Conservation (phyloP, 2,113 vertebrate genomes). For the Potamarius usumacintae region DNA sequence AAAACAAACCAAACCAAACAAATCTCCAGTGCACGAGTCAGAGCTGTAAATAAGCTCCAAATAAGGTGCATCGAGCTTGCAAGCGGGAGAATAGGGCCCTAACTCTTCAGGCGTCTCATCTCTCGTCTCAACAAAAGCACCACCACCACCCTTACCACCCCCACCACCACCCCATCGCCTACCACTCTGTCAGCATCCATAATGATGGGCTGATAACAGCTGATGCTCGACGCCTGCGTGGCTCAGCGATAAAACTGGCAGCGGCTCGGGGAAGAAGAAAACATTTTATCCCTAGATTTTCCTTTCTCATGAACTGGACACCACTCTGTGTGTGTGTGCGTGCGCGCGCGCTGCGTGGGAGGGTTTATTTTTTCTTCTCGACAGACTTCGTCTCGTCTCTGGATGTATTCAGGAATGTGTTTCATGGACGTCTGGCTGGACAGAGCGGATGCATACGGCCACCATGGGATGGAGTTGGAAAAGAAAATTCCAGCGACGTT, state of each 20-base stretch:
- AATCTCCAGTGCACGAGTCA: slow-evolving; percentile 24
- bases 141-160: background rate
- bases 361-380: background rate
- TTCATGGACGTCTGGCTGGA: background rate
- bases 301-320: slow-evolving; percentile 45
- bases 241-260: slow-evolving; percentile 53
- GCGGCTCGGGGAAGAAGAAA: slow-evolving; percentile 34
- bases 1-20: slow-evolving; percentile 38
- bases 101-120: slow-evolving; percentile 32
- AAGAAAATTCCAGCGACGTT: slow-evolving; percentile 1
- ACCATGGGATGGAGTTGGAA: background rate
- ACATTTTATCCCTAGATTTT: slow-evolving; percentile 40
- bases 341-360: slow-evolving; percentile 1
- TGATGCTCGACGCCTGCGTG: slow-evolving; percentile 25
- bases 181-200: slow-evolving; percentile 49
- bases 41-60: slow-evolving; percentile 51
- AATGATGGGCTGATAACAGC: slow-evolving; percentile 53
- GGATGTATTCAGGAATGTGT: background rate
- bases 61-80: slow-evolving; percentile 46
- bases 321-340: slow-evolving; percentile 41
- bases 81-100: slow-evolving; percentile 30
- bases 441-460: background rate
- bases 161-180: background rate
- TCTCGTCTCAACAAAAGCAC: background rate
- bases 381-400: background rate